Base-by-base conservation (phyloP, 37 sponge, comb jelly and placozoan species). In the Sycon ciliatum region DNA sequence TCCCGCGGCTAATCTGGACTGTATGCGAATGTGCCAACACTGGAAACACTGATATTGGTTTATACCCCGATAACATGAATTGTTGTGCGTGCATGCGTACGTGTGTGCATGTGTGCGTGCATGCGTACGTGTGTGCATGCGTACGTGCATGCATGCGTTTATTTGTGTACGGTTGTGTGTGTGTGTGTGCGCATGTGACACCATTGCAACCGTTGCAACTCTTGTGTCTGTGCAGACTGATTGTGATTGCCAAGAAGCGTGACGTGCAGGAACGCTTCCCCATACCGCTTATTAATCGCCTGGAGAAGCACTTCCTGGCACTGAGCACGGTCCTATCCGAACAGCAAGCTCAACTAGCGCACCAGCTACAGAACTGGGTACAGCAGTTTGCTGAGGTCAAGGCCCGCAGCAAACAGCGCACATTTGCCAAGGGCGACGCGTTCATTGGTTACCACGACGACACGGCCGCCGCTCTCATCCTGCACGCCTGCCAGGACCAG, bases 391-490 rank as follows among this genome's bases (percentile, higher is more conserved):
- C 32, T 1, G 3, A 5, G 5, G 36, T 33, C 29, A 23, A 67
- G 4, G 6, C 30, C n/a, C 6, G 16, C 33, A 7, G 7, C 61
- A 32, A 3, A 36, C n/a, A 32, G 74, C 35, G 18, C 3, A 71
- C 20, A 11, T 86, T 81, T 46, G 71, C 60, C 33, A 56, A 6
- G 24, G 64, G 56, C 30, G 81, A 87, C 80, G 88, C 81, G 0
- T 87, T 87, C 63, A 71, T 87, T 39, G 88, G 88, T 7, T 87
- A 73, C 36, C 80, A 87, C 32, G 69, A 75, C 22, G 88, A 87
- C 60, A 78, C 84, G 11, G 57, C 81, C 68, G 88, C 88, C 26
- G 72, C 88, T 34, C 85, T 87, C 35, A 81, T 87, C n/a, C 80
- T 87, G 32, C 88, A 83, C 56, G 88, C 81, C 13, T 73, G 77